Evolutionary conservation across 2,888 invertebrate genomes (phyloP).

Genomic region (Carcina quercana): DNA sequence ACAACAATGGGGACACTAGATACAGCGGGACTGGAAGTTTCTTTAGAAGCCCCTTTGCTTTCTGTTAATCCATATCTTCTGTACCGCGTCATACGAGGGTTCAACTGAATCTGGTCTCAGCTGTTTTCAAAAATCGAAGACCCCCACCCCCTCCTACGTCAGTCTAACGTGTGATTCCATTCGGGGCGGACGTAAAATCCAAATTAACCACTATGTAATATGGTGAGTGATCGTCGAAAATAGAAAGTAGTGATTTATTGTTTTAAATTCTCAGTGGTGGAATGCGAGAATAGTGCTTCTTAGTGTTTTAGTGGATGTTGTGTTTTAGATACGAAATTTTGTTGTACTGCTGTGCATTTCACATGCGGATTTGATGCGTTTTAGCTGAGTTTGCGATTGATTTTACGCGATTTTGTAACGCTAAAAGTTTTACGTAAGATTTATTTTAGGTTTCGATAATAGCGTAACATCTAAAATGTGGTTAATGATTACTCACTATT

Average conservation of each 20-base stretch:
- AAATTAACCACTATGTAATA: conserved; percentile 52
- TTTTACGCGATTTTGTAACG: no score
- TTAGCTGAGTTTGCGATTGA: no score
- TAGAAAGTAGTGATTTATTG: conserved; percentile 23
- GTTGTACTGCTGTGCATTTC: no score
- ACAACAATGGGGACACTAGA: no score
- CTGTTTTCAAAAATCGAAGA: conserved; percentile 67
- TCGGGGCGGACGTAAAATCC: conserved; percentile 42
- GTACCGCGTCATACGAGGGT: conserved; percentile 14
- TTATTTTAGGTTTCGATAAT: no score
- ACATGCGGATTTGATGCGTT: no score
- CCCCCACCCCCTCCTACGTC: conserved; percentile 29
- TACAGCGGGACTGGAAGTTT: no score
- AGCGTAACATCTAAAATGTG: no score
- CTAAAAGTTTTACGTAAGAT: no score
- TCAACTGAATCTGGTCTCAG: conserved; percentile 40
- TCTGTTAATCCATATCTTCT: no score
- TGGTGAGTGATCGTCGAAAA: conserved; percentile 59
- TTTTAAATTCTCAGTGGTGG: conserved; percentile 24
- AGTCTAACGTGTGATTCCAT: conserved; percentile 52
- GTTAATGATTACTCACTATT: no score
- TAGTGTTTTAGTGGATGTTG: conserved; percentile 36
- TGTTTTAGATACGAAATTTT: conserved; percentile 35
- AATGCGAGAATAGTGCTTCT: conserved; percentile 34
- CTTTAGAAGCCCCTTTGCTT: no score